Evolutionary conservation across 2,113 vertebrate genomes (phyloP).

Genomic region (Machaerirhynchus nigripectus): DNA sequence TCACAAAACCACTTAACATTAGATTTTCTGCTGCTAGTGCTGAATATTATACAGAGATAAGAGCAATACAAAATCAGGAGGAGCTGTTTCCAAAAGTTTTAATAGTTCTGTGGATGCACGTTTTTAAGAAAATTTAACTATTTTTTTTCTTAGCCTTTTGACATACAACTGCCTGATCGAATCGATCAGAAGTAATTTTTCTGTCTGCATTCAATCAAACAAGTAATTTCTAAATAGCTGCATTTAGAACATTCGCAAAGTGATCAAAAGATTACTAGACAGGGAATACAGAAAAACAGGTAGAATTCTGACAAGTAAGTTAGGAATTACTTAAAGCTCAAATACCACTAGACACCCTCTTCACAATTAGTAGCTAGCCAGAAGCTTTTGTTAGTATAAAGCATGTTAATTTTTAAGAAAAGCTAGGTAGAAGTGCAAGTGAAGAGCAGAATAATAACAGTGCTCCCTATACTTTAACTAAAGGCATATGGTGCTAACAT

Average conservation of each 20-base stretch:
- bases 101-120: accelerated
- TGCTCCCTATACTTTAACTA: slow-evolving; percentile 33
- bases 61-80: neutral
- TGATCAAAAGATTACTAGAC: neutral
- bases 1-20: neutral
- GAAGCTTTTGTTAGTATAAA: slow-evolving; percentile 68
- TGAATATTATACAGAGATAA: neutral
- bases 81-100: neutral
- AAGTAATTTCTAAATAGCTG: neutral
- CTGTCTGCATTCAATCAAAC: neutral
- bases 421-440: slow-evolving; percentile 70
- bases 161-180: neutral
- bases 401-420: slow-evolving; percentile 77
- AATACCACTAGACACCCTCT: slow-evolving; percentile 54
- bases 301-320: neutral
- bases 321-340: neutral
- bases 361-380: slow-evolving; percentile 78
- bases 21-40: neutral
- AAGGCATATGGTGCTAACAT: neutral
- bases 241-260: neutral
- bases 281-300: neutral
- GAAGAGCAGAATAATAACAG: slow-evolving; percentile 41
- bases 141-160: neutral
- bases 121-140: neutral
- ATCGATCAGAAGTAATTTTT: neutral